Conservation (phyloP, 1,140 invertebrate genomes). For the Sinella curviseta region DNA sequence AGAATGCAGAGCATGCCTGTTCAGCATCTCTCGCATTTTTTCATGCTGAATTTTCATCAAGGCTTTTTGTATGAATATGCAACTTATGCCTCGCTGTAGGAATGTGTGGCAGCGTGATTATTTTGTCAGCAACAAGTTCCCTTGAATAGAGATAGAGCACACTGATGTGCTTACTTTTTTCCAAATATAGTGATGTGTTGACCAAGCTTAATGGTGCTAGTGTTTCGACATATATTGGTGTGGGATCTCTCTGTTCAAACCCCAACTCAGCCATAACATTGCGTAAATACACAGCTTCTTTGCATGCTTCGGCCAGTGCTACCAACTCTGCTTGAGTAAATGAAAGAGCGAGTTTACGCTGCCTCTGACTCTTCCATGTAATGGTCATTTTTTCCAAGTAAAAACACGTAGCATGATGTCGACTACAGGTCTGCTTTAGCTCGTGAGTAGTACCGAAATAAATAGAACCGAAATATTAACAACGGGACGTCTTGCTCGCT, state of each 20-base stretch:
- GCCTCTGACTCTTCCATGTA: slow-evolving; percentile 51
- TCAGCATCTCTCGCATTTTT: neutral
- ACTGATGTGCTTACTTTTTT: slow-evolving; percentile 54
- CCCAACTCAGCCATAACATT: slow-evolving; percentile 51
- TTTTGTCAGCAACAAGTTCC: slow-evolving; percentile 37
- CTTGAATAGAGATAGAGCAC: slow-evolving; percentile 51
- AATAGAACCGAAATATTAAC: no score
- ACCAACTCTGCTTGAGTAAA: slow-evolving; percentile 53
- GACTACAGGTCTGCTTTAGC: slow-evolving; percentile 44
- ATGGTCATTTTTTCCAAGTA: slow-evolving; percentile 47
- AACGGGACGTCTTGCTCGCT: no score
- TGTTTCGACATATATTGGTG: slow-evolving; percentile 49
- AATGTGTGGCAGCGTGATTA: slow-evolving; percentile 25
- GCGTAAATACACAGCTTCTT: slow-evolving; percentile 51
- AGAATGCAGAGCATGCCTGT: neutral
- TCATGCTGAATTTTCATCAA: neutral
- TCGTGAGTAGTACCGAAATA: slow-evolving; percentile 48
- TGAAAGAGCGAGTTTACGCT: slow-evolving; percentile 51
- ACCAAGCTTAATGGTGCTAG: slow-evolving; percentile 45
- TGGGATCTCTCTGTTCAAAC: neutral
- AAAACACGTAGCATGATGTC: slow-evolving; percentile 51
- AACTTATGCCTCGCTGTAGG: slow-evolving; percentile 49
- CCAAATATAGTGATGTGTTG: slow-evolving; percentile 52
- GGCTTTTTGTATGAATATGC: slow-evolving; percentile 50
- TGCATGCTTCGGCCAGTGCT: slow-evolving; percentile 52